Evolutionary conservation across 2,888 invertebrate genomes (phyloP).

Genomic region (Linnaemya tessellans): DNA sequence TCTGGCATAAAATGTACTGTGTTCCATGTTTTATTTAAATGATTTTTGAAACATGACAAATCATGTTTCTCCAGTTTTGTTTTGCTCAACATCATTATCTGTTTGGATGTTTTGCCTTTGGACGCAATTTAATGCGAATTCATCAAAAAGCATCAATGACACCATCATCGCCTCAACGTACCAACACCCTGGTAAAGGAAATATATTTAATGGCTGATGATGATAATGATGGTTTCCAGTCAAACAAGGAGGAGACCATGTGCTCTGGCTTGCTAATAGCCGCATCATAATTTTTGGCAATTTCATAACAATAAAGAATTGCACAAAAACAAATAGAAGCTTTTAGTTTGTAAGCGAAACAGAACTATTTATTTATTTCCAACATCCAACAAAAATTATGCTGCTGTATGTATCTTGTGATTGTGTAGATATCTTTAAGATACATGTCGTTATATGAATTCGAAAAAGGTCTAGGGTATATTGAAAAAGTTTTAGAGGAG

Average conservation of each 20-base stretch:
- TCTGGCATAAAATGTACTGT: too few relatives aligned
- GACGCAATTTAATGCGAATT: constrained; percentile 46
- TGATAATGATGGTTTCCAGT: constrained; percentile 5
- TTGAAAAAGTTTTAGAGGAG: too few relatives aligned
- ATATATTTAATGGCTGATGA: constrained; percentile 10
- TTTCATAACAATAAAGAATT: constrained; percentile 56
- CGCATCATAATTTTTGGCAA: constrained; percentile 6
- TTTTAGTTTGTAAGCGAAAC: constrained; percentile 36
- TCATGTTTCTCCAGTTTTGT: constrained; percentile 4
- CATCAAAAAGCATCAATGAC: constrained; percentile 39
- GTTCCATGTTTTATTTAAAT: not conserved
- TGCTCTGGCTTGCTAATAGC: constrained; percentile 42
- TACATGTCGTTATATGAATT: too few relatives aligned
- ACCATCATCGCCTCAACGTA: constrained; percentile 25
- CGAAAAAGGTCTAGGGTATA: too few relatives aligned
- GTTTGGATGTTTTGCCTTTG: constrained; percentile 1
- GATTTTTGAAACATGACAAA: constrained; percentile 23
- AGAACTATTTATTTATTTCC: constrained; percentile 42
- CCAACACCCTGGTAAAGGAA: not conserved
- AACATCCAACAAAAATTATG: not conserved
- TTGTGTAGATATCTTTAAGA: constrained; percentile 13
- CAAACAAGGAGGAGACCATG: constrained; percentile 46
- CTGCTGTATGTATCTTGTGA: not conserved
- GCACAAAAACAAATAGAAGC: constrained; percentile 13
- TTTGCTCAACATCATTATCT: not conserved